phyloP scores from a whole-genome alignment of 2,797 vertebrate genomes.

The Ctenosaura bakeri region DNA sequence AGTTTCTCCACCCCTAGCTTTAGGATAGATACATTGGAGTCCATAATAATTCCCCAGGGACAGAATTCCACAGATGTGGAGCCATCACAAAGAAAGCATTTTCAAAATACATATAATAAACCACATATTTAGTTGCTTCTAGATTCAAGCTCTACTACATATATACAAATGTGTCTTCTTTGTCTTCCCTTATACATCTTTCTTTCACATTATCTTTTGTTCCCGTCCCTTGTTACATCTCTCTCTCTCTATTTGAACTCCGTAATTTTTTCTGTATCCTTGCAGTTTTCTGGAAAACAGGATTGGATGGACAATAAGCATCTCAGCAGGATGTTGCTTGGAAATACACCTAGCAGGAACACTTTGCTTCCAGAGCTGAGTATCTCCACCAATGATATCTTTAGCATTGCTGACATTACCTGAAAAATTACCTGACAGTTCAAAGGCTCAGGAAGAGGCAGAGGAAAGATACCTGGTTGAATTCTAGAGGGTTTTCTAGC shows the following conservation, averaged over 20 bases:
- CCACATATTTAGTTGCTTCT: neutral
- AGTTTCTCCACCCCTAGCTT: neutral
- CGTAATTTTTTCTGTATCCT: neutral
- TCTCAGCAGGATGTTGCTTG: neutral
- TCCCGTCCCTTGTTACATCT: neutral
- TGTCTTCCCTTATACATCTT: neutral
- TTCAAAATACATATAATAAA: no score
- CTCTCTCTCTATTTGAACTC: neutral
- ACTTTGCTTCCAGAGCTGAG: neutral
- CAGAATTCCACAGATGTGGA: neutral
- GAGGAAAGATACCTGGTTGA: neutral
- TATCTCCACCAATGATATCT: slow-evolving; percentile 3
- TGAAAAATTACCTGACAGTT: neutral
- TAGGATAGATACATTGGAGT: neutral
- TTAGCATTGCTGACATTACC: neutral
- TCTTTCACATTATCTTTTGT: neutral
- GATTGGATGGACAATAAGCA: neutral
- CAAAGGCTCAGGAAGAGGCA: neutral
- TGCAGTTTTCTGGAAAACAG: neutral
- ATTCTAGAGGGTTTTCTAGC: neutral
- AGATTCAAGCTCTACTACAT: neutral
- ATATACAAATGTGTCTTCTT: neutral
- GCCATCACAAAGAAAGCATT: neutral
- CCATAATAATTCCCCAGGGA: neutral
- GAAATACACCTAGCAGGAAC: neutral